Percentiles rank a stretch among this genome's conserved stretches.
Conservation (phyloP, 2,113 vertebrate species). For the Sakesphorus luctuosus region DNA sequence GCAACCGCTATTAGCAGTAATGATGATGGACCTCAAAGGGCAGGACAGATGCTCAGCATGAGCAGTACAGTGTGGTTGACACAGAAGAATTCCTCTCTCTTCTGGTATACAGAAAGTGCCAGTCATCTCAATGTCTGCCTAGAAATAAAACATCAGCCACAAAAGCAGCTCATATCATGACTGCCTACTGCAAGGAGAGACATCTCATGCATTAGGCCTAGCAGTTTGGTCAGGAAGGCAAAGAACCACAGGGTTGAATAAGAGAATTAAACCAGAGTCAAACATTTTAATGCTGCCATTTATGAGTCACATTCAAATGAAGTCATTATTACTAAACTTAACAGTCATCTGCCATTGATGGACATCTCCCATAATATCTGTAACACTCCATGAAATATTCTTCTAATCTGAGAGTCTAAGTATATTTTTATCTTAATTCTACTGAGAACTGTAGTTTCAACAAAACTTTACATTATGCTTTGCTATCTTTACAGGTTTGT, state of each 20-base stretch:
- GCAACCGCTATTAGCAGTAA: not conserved
- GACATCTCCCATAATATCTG: not conserved
- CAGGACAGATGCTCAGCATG: not conserved
- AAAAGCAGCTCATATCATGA: not conserved
- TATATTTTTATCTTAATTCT: not conserved
- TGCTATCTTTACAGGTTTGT: not conserved
- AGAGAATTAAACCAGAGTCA: not conserved
- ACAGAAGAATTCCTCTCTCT: not conserved
- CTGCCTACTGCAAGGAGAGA: not conserved
- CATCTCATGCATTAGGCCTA: conserved; percentile 19
- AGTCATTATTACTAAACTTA: not conserved
- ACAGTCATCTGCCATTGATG: not conserved
- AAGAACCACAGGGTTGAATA: conserved; percentile 18
- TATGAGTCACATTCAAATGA: not conserved
- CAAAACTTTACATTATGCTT: not conserved
- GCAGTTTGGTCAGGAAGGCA: not conserved
- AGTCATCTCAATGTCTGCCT: not conserved
- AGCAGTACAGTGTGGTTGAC: not conserved
- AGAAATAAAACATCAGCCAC: not conserved
- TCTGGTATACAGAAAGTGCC: not conserved
- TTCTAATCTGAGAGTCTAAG: not conserved
- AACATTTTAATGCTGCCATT: not conserved
- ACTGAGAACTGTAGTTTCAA: not conserved
- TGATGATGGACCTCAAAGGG: accelerated
- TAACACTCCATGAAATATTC: not conserved